Evolutionary conservation across 2,888 invertebrate species (phyloP).

Genomic region (Chymomyza procnemis): DNA sequence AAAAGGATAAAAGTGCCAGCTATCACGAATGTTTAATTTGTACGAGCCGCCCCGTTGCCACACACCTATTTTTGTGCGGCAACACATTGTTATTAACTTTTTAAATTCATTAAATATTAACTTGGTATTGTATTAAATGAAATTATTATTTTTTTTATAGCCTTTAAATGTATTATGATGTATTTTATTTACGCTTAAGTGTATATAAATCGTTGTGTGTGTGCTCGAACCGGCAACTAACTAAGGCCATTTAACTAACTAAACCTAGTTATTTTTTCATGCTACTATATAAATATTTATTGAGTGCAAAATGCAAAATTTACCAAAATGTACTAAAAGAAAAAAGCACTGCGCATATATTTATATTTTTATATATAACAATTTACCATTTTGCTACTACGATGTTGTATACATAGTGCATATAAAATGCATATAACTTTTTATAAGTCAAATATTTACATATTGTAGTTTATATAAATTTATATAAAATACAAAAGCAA

Average conservation of each 20-base stretch:
- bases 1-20: slow-evolving; percentile 57
- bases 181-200: slow-evolving; percentile 59
- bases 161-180: slow-evolving; percentile 50
- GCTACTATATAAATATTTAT: slow-evolving; percentile 6
- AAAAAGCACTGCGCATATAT: not conserved
- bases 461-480: slow-evolving; percentile 44
- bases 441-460: slow-evolving; percentile 37
- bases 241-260: not conserved
- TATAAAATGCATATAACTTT: slow-evolving; percentile 39
- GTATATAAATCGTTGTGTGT: slow-evolving; percentile 49
- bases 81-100: slow-evolving; percentile 58
- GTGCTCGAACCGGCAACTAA: slow-evolving; percentile 23
- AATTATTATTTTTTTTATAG: slow-evolving; percentile 55
- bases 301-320: not conserved
- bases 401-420: slow-evolving; percentile 42
- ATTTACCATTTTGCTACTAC: slow-evolving; percentile 41
- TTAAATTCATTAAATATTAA: slow-evolving; percentile 54
- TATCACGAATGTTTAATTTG: slow-evolving; percentile 49
- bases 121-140: slow-evolving; percentile 51
- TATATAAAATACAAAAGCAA: slow-evolving; percentile 25
- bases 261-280: slow-evolving; percentile 4
- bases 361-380: slow-evolving; percentile 21
- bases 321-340: slow-evolving; percentile 2
- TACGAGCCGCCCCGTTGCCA: slow-evolving; percentile 44
- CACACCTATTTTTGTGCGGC: slow-evolving; percentile 1